phyloP scores from a whole-genome alignment of 2,888 invertebrate species.

The Mythimna pallens region DNA sequence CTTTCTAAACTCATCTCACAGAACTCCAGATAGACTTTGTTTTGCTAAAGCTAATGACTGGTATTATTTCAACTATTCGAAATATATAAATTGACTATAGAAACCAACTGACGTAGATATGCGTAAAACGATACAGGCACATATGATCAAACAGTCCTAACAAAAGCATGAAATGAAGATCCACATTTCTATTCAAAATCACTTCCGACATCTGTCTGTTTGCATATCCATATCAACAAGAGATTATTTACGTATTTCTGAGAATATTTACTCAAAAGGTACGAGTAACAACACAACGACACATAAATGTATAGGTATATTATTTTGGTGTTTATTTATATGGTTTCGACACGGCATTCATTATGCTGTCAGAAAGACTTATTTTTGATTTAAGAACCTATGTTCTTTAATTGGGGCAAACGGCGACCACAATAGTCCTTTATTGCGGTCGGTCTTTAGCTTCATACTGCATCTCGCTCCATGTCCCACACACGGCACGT shows the following conservation, averaged over 20 bases:
- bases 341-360: neutral
- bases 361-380: neutral
- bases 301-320: neutral
- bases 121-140: neutral
- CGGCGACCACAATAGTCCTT: too few relatives aligned
- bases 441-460: too few relatives aligned
- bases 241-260: conserved; percentile 11
- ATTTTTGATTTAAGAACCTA: too few relatives aligned
- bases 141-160: neutral
- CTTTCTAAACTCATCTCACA: neutral
- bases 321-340: conserved; percentile 26
- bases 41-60: neutral
- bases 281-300: neutral
- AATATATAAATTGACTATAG: too few relatives aligned
- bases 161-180: neutral
- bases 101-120: too few relatives aligned
- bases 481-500: too few relatives aligned
- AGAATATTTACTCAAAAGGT: conserved; percentile 24
- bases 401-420: too few relatives aligned
- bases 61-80: neutral
- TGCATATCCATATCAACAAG: conserved; percentile 1
- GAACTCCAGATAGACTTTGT: neutral
- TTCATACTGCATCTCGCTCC: too few relatives aligned
- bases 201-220: neutral
- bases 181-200: neutral